phyloP scores from a whole-genome alignment of 2,797 vertebrate genomes.

The Sebastes diaconus region DNA sequence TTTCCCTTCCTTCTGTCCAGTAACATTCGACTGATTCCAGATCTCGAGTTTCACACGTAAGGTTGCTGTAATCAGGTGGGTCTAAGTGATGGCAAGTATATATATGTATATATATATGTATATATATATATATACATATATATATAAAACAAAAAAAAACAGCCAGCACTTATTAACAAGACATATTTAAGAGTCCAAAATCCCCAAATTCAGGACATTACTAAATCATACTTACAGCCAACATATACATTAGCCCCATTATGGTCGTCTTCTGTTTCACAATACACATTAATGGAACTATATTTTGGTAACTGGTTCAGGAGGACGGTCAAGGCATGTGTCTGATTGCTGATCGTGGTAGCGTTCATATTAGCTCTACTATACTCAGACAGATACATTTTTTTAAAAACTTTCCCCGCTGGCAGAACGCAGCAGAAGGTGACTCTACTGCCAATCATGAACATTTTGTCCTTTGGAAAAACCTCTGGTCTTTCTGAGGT shows the following conservation, averaged over 20 bases:
- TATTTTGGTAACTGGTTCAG: rapidly evolving
- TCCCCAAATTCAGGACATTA: not conserved
- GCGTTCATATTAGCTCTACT: rapidly evolving
- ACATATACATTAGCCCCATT: conserved; percentile 33
- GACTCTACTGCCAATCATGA: conserved; percentile 45
- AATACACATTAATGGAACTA: not conserved
- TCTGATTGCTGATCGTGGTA: conserved; percentile 43
- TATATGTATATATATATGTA: too few relatives aligned
- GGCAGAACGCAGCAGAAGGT: conserved; percentile 76
- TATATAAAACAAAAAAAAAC: not conserved
- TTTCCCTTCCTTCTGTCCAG: conserved; percentile 56
- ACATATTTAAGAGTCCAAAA: not conserved
- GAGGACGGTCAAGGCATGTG: conserved; percentile 27
- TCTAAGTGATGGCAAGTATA: conserved; percentile 48
- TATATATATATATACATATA: not conserved
- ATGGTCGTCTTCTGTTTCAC: rapidly evolving
- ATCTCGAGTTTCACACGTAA: conserved; percentile 80
- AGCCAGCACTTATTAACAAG: not conserved
- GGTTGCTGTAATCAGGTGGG: conserved; percentile 60
- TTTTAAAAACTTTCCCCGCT: rapidly evolving
- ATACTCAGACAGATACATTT: not conserved
- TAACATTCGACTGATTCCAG: conserved; percentile 65
- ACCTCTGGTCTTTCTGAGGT: rapidly evolving
- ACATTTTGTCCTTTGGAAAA: conserved; percentile 44
- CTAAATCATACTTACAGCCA: conserved; percentile 70